Conservation (phyloP, 2,113 vertebrate species). For the Setophaga kirtlandii region DNA sequence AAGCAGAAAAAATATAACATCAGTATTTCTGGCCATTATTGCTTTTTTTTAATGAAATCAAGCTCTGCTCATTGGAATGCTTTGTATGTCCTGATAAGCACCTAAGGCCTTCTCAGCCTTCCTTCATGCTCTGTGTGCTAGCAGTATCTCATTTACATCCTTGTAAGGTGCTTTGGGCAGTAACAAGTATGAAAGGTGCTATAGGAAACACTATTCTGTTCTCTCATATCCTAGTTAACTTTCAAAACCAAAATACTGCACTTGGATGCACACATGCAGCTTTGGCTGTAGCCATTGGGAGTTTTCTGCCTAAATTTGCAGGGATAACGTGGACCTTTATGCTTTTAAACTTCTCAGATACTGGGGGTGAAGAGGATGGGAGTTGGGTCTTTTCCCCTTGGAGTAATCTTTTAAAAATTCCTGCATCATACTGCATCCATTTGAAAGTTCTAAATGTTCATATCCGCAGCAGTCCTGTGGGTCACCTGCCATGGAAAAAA, state of each 20-base stretch:
- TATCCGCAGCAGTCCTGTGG: background rate
- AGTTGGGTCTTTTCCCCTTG: background rate
- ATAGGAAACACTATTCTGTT: background rate
- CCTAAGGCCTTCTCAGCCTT: background rate
- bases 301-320: background rate
- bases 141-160: background rate
- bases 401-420: constrained; percentile 44
- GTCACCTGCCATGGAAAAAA: constrained; percentile 46
- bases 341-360: background rate
- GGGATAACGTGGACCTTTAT: background rate
- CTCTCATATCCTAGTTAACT: background rate
- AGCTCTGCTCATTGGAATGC: background rate
- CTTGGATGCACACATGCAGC: background rate
- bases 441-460: constrained; percentile 30
- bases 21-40: background rate
- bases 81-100: background rate
- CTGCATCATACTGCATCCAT: background rate
- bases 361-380: accelerated
- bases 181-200: constrained; percentile 20
- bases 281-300: background rate
- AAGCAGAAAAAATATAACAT: background rate
- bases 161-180: constrained; percentile 7
- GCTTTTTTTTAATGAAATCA: background rate
- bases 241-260: background rate
- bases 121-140: background rate